Percentiles rank a stretch among this genome's conserved stretches.
Evolutionary conservation across 1,140 invertebrate species (phyloP).

Genomic region (Brachionus paranguensis): DNA sequence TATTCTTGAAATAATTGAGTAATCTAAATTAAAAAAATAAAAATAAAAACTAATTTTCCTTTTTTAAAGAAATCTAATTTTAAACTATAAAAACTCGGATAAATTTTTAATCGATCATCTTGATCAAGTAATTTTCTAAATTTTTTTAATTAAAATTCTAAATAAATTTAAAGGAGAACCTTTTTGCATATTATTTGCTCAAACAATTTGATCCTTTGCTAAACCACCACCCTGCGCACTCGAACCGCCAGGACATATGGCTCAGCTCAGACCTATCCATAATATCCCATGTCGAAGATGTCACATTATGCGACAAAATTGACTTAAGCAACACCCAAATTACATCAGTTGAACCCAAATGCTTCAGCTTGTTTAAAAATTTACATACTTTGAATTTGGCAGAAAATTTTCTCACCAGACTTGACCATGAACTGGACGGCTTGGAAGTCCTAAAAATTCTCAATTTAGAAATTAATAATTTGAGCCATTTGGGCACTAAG

Average conservation of each 20-base stretch:
- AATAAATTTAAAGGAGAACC: background rate
- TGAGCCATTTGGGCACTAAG: background rate
- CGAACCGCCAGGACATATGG: constrained; percentile 1
- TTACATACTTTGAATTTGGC: background rate
- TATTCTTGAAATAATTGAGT: background rate
- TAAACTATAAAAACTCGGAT: background rate
- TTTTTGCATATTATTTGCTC: background rate
- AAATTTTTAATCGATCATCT: background rate
- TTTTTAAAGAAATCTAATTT: background rate
- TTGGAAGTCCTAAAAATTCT: background rate
- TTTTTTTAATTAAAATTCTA: background rate
- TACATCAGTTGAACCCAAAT: background rate
- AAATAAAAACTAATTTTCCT: background rate
- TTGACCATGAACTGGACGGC: background rate
- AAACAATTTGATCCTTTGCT: constrained; percentile 6
- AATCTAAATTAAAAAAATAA: background rate
- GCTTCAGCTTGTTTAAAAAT: background rate
- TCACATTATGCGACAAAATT: background rate
- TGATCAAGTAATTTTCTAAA: background rate
- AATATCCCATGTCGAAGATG: background rate
- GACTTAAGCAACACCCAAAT: background rate
- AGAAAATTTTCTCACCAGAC: background rate
- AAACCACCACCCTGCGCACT: background rate
- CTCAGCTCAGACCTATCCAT: background rate
- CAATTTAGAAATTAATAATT: background rate